Conservation (phyloP, 2,113 vertebrate species). For the Heterocephalus glaber region DNA sequence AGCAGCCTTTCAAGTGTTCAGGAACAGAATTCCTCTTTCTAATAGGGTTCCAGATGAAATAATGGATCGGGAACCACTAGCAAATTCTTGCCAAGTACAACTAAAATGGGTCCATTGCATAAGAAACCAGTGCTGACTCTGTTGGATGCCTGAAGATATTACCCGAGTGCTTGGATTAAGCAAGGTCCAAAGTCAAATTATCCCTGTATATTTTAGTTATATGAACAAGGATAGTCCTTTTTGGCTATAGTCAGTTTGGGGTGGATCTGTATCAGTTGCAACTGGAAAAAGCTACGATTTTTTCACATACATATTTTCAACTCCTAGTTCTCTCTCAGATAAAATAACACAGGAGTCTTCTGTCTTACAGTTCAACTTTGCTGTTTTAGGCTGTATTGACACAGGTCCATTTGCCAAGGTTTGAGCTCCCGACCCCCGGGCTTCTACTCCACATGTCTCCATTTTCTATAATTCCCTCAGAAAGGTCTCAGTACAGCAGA, state of each 20-base stretch:
- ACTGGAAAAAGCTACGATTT: background rate
- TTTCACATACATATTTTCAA: background rate
- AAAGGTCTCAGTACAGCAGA: background rate
- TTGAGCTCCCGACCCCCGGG: background rate
- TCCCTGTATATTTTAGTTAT: background rate
- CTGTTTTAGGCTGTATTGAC: background rate
- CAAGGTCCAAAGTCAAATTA: background rate
- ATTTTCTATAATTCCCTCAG: background rate
- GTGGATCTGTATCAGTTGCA: background rate
- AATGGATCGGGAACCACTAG: background rate
- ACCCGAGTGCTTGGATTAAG: background rate
- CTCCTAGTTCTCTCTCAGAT: background rate
- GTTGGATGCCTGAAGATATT: background rate
- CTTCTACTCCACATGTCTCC: background rate
- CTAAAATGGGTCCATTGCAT: background rate
- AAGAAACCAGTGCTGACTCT: background rate
- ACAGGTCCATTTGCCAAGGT: background rate
- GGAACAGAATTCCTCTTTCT: background rate
- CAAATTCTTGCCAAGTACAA: background rate
- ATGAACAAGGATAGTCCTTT: background rate
- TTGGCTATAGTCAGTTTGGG: background rate
- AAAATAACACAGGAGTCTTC: background rate
- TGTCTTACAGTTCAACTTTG: background rate
- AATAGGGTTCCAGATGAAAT: background rate
- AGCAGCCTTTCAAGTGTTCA: background rate